phyloP scores from a whole-genome alignment of 1,140 invertebrate genomes.

The Bombus terrestris region DNA sequence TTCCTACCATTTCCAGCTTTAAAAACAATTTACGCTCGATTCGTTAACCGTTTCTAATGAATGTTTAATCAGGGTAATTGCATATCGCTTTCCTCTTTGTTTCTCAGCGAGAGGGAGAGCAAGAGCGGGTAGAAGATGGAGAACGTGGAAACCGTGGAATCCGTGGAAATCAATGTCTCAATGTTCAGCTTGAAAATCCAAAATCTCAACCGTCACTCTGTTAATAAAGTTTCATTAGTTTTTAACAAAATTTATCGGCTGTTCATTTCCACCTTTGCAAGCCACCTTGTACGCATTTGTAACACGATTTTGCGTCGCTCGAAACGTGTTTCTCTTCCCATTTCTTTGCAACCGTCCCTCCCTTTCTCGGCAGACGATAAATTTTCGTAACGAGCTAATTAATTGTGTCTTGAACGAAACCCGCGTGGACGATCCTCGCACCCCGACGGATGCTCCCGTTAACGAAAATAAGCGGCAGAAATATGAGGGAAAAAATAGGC shows the following conservation, averaged over 20 bases:
- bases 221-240: neutral
- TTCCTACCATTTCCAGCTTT: neutral
- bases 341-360: neutral
- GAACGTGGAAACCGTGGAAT: neutral
- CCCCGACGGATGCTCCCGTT: too few species aligned
- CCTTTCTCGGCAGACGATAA: neutral
- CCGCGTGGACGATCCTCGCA: neutral
- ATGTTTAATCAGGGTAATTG: slow-evolving; percentile 23
- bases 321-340: neutral
- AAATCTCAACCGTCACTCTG: too few species aligned
- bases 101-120: neutral
- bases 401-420: neutral
- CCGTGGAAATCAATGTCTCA: too few species aligned
- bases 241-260: neutral
- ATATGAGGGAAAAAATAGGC: neutral
- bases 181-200: too few species aligned
- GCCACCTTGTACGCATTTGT: neutral
- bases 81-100: neutral
- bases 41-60: slow-evolving; percentile 10
- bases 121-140: too few species aligned
- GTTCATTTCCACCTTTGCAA: neutral
- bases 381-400: slow-evolving; percentile 25
- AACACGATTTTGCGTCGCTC: neutral
- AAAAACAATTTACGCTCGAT: slow-evolving; percentile 39
- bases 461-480: too few species aligned